Evolutionary conservation across 2,797 vertebrate species (phyloP), one percentile per base, ranked within the genome.

Genomic region (Sciurus carolinensis): DNA sequence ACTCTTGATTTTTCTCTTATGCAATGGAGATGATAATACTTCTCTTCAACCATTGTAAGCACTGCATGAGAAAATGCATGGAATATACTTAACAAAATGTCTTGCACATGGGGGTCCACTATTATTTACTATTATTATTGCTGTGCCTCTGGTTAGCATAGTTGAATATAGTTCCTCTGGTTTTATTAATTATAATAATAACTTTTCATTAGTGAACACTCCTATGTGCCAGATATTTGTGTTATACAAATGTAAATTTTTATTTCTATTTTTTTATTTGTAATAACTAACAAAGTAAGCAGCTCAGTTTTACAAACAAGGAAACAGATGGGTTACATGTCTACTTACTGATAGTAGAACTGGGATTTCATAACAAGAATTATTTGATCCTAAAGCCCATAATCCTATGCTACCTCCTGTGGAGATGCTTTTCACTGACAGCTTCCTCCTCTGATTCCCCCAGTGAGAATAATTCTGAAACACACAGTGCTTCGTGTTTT

Each of bases 21-120:
- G 67, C 81, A 62, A 85, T 64, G 30, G 69, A 94, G 82, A 30
- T 72, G 44, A 76, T 44, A 89, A 89, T 50, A 86, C 1, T 81
- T 71, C 1, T 75, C 57, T 75, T 22, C 2, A 73, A 47, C 24
- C 69, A 22, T n/a, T 67, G 10, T 42, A 80, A 77, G 24, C 17
- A 67, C 66, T 82, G 42, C 28, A 50, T 39, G 36, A 79, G 50
- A 85, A 82, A 84, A 66, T 18, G 1, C 52, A 39, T 44, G 52
- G 8, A 82, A 59, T 30, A 7, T 87, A 72, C 10, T 79, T 81
- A 75, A 66, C 11, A 42, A 79, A 64, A 87, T 82, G 10, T 26
- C 76, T n/a, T 28, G 33, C 2, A 88, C 33, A 22, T 5, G 39
- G 18, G 44, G 4, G 0, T 42, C 64, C 18, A 39, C 47, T 66